A percentile compares a stretch with the other conserved stretches of the same genome.
phyloP scores from a whole-genome alignment of 1,140 invertebrate species.

The Zaprionus davidi region DNA sequence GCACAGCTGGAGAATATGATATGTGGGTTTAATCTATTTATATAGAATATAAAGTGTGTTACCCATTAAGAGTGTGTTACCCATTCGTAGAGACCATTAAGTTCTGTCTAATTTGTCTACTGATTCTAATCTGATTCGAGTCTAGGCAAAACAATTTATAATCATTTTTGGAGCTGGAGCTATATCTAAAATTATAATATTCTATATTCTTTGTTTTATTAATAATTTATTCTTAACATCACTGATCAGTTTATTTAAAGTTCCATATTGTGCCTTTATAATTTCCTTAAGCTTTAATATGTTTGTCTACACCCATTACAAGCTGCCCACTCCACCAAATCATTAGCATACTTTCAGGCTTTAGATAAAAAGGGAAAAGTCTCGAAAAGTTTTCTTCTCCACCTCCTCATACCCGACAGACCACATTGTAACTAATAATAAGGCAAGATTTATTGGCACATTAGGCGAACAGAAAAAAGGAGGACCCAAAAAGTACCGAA shows the following conservation, averaged over 20 bases:
- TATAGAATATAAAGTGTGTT: background rate
- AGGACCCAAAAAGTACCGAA: slow-evolving; percentile 8
- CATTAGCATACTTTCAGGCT: slow-evolving; percentile 27
- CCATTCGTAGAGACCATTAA: background rate
- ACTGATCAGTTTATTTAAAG: too few relatives aligned
- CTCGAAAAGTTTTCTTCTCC: background rate
- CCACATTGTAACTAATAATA: slow-evolving; percentile 13
- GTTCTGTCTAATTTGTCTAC: too few relatives aligned
- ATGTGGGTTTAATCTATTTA: background rate
- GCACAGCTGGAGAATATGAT: background rate
- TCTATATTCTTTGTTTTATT: too few relatives aligned
- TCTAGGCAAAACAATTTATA: too few relatives aligned
- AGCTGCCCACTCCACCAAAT: background rate
- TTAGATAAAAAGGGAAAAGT: background rate
- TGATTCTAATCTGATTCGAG: too few relatives aligned
- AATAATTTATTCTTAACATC: too few relatives aligned
- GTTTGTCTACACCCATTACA: background rate
- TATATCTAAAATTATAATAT: too few relatives aligned
- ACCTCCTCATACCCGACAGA: background rate
- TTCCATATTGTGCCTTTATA: background rate
- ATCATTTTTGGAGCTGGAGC: too few relatives aligned
- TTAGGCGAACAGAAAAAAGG: slow-evolving; percentile 16
- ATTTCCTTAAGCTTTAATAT: background rate
- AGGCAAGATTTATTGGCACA: slow-evolving; percentile 26
- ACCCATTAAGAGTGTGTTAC: background rate